phyloP scores from a whole-genome alignment of 2,888 invertebrate species.

The Leptarthrus brevirostris region DNA sequence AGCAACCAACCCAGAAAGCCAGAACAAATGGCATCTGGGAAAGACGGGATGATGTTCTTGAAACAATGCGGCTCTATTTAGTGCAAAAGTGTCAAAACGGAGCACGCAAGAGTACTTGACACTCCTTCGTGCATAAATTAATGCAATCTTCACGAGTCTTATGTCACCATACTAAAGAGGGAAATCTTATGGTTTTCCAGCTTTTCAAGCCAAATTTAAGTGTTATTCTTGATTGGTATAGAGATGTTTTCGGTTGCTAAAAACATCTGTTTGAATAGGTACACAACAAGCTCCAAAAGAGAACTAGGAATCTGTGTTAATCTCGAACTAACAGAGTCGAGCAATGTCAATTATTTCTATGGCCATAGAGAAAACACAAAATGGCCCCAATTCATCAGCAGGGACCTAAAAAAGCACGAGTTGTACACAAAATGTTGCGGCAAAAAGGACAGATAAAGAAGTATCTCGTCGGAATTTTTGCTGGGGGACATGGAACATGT shows the following conservation, averaged over 20 bases:
- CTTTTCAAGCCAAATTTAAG: too few relatives aligned
- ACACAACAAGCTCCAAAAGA: neutral
- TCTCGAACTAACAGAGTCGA: neutral
- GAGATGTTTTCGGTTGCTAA: too few relatives aligned
- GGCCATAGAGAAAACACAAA: neutral
- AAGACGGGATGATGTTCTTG: neutral
- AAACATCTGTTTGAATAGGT: too few relatives aligned
- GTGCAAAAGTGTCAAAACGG: conserved; percentile 18
- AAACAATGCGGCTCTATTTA: conserved; percentile 28
- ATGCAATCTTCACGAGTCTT: neutral
- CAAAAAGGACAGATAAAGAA: neutral
- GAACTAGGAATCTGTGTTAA: neutral
- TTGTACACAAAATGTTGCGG: too few relatives aligned
- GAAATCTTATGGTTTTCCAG: too few relatives aligned
- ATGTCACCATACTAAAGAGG: neutral
- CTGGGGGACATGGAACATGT: conserved; percentile 12
- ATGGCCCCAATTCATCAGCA: conserved; percentile 8
- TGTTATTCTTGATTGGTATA: too few relatives aligned
- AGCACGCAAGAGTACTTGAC: neutral
- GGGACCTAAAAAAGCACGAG: too few relatives aligned
- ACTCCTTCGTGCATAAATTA: conserved; percentile 1
- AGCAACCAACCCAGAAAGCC: neutral
- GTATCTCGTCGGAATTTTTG: neutral
- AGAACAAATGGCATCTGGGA: neutral
- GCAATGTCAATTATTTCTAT: neutral